Percentiles rank a stretch among this genome's conserved stretches.
Evolutionary conservation across 2,888 invertebrate genomes (phyloP).

Genomic region (Neuroscelio doddi): DNA sequence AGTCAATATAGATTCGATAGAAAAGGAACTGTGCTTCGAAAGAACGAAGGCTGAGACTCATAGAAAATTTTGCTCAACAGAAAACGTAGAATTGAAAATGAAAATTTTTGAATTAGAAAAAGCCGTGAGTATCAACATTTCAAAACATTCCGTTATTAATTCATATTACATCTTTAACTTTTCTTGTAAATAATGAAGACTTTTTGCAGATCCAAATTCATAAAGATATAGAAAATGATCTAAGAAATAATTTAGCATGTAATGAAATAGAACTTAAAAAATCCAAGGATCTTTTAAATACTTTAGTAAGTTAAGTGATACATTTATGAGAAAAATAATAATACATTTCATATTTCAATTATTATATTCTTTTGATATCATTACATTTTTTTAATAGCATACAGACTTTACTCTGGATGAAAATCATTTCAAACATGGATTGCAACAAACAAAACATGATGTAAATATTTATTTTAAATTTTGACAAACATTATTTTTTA

Average conservation of each 20-base stretch:
- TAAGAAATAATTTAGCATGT: slow-evolving; percentile 49
- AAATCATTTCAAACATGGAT: not conserved
- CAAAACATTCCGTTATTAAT: slow-evolving; percentile 7
- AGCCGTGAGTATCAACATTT: slow-evolving; percentile 47
- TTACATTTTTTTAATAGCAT: too few species aligned
- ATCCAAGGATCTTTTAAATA: slow-evolving; percentile 49
- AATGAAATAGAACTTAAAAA: slow-evolving; percentile 55
- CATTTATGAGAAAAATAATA: too few species aligned
- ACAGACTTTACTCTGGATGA: not conserved
- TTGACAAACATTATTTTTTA: not conserved
- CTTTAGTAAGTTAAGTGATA: slow-evolving; percentile 51
- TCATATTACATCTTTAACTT: slow-evolving; percentile 1
- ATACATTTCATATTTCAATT: too few species aligned
- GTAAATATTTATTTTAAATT: slow-evolving; percentile 8
- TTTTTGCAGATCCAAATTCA: slow-evolving; percentile 53
- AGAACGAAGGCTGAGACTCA: slow-evolving; percentile 52
- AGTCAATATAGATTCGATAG: slow-evolving; percentile 52
- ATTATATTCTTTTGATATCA: too few species aligned
- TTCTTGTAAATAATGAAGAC: slow-evolving; percentile 7
- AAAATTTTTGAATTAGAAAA: slow-evolving; percentile 57
- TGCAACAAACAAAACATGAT: slow-evolving; percentile 13
- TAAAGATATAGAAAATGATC: slow-evolving; percentile 50
- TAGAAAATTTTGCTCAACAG: slow-evolving; percentile 47
- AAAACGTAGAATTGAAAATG: slow-evolving; percentile 53
- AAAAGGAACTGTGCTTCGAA: slow-evolving; percentile 52